Percentiles rank a stretch among this genome's conserved stretches.
These are phyloP conservation scores for Pagrus major DNA, from an alignment of 2,113 vertebrate genomes.

Conservation along the genomic window DNA sequence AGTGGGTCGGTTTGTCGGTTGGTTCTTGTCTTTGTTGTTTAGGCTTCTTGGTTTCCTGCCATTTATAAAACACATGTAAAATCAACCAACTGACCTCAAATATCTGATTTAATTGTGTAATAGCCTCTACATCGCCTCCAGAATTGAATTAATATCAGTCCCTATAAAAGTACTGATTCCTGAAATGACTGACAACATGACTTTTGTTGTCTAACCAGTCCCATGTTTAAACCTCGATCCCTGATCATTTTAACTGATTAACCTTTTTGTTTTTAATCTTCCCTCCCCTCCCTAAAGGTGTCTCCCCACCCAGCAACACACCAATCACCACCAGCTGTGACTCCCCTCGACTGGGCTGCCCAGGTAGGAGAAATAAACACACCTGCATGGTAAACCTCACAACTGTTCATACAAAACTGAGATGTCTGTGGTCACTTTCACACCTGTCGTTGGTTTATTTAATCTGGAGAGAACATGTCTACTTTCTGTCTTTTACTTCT, in stretches of 20 bases:
- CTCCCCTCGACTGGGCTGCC: conserved; percentile 88
- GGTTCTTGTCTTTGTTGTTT: too few species aligned
- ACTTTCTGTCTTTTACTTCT: not conserved
- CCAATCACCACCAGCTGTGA: conserved; percentile 86
- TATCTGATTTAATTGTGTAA: too few species aligned
- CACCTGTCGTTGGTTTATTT: not conserved
- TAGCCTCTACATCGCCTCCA: too few species aligned
- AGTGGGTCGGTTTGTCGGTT: too few species aligned
- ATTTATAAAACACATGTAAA: too few species aligned
- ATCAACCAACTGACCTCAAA: too few species aligned
- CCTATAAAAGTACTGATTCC: not conserved
- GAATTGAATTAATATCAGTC: not conserved
- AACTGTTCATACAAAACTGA: not conserved
- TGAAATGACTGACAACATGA: not conserved
- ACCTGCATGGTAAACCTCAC: not conserved
- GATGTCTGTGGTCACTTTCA: not conserved
- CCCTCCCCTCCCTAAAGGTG: conserved; percentile 80
- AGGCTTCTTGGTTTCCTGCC: too few species aligned
- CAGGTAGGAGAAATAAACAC: conserved; percentile 87
- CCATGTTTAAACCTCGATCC: not conserved
- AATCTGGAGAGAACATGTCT: not conserved
- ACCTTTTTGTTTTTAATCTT: conserved; percentile 34
- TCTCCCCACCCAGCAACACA: conserved; percentile 83
- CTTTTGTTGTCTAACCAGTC: not conserved
- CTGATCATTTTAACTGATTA: not conserved